phyloP scores from a whole-genome alignment of 1,140 invertebrate genomes.

The Drosophila erecta region DNA sequence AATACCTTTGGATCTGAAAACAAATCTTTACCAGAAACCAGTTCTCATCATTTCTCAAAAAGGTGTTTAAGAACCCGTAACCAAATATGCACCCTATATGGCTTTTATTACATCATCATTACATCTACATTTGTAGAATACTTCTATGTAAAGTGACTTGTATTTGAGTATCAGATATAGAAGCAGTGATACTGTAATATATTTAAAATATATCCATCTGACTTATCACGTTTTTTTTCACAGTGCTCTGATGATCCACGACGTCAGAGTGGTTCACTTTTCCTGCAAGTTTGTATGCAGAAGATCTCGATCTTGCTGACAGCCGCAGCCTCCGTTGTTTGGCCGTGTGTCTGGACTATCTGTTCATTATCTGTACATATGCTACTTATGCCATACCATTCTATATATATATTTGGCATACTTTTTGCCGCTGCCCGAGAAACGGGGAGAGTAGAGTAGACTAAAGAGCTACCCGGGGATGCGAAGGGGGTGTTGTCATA shows the following conservation, averaged over 20 bases:
- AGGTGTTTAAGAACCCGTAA: too few species aligned
- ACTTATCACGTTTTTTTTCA: neutral
- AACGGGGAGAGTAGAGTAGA: constrained; percentile 28
- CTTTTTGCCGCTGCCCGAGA: constrained; percentile 42
- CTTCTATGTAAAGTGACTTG: too few species aligned
- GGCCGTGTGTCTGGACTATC: constrained; percentile 49
- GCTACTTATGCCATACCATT: constrained; percentile 3
- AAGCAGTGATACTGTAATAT: too few species aligned
- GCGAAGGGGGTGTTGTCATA: constrained; percentile 52
- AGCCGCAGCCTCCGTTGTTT: constrained; percentile 32
- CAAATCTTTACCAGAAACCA: neutral
- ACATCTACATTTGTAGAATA: too few species aligned
- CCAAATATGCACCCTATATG: too few species aligned
- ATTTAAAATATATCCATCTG: too few species aligned
- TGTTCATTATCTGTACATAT: constrained; percentile 62
- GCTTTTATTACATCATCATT: too few species aligned
- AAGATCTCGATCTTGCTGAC: constrained; percentile 63
- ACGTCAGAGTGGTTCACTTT: constrained; percentile 52
- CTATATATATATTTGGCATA: constrained; percentile 58
- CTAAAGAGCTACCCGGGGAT: constrained; percentile 2
- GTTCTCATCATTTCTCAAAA: neutral
- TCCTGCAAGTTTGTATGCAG: constrained; percentile 66
- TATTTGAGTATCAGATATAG: too few species aligned
- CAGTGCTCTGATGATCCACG: constrained; percentile 20
- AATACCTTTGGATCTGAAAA: neutral